A percentile compares a stretch with the other conserved stretches of the same genome.
Conservation (phyloP, 2,888 invertebrate species). For the Torymus aiolomorphi region DNA sequence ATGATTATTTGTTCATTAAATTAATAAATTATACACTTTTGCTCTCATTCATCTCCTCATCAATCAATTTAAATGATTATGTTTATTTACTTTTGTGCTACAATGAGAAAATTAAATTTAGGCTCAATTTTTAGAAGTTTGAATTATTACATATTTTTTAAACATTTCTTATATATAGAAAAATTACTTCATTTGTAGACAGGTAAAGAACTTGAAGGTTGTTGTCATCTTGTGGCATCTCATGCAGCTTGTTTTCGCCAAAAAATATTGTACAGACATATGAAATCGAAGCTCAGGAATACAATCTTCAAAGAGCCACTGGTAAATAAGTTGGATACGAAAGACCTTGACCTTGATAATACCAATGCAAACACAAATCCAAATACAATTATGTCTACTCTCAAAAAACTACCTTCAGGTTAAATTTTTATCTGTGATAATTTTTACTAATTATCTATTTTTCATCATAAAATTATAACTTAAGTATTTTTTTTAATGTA, state of each 20-base stretch:
- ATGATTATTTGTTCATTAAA: too few species aligned
- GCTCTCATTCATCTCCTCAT: too few species aligned
- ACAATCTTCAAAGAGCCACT: slow-evolving; percentile 55
- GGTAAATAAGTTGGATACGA: slow-evolving; percentile 64
- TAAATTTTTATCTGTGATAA: slow-evolving; percentile 17
- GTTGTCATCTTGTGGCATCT: slow-evolving; percentile 69
- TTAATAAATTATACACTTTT: too few species aligned
- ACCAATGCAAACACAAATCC: slow-evolving; percentile 49
- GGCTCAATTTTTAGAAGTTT: not conserved
- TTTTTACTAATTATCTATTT: not conserved
- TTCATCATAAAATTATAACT: slow-evolving; percentile 18
- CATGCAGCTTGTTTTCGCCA: slow-evolving; percentile 69
- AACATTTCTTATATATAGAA: not conserved
- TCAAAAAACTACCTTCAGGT: slow-evolving; percentile 70
- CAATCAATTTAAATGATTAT: slow-evolving; percentile 8
- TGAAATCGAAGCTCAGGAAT: slow-evolving; percentile 65
- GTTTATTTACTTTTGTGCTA: not conserved
- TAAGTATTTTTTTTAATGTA: slow-evolving; percentile 6
- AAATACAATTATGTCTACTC: slow-evolving; percentile 60
- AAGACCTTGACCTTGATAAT: slow-evolving; percentile 53
- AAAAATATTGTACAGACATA: slow-evolving; percentile 66
- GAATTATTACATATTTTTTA: not conserved
- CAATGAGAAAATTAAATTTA: too few species aligned
- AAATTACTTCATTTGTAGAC: slow-evolving; percentile 50
- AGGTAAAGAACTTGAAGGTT: slow-evolving; percentile 65